Percentiles rank a stretch among this genome's conserved stretches.
These are phyloP conservation scores for Anisognathus igniventris DNA, from an alignment of 2,797 vertebrate species.

Conservation along the genomic window DNA sequence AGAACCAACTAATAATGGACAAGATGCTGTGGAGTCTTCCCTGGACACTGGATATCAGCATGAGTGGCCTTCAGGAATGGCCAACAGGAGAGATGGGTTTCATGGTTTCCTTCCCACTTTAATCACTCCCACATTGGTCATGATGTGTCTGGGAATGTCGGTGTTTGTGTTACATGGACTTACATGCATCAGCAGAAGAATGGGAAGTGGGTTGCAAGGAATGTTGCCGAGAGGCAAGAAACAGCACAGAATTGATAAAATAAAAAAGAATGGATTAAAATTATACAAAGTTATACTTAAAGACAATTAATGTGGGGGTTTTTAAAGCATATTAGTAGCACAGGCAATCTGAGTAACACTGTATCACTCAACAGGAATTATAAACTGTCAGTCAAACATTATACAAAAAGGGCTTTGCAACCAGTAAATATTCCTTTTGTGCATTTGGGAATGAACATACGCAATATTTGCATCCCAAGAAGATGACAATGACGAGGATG, in stretches of 20 bases:
- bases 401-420: not conserved
- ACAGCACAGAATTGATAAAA: not conserved
- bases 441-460: not conserved
- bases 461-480: not conserved
- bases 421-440: not conserved
- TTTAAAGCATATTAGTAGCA: not conserved
- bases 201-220: not conserved
- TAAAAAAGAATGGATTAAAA: not conserved
- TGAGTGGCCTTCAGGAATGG: not conserved
- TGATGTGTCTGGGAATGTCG: not conserved
- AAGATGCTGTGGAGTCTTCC: not conserved
- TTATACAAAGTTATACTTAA: not conserved
- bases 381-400: not conserved
- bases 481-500: not conserved
- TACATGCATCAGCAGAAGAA: not conserved
- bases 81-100: not conserved
- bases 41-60: not conserved
- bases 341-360: not conserved
- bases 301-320: not conserved
- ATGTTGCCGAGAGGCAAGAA: not conserved
- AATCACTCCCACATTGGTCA: not conserved
- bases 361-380: not conserved
- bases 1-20: not conserved
- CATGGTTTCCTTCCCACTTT: not conserved
- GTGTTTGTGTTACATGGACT: not conserved